phyloP scores from a whole-genome alignment of 2,113 vertebrate species.

The Illadopsis cleaveri region DNA sequence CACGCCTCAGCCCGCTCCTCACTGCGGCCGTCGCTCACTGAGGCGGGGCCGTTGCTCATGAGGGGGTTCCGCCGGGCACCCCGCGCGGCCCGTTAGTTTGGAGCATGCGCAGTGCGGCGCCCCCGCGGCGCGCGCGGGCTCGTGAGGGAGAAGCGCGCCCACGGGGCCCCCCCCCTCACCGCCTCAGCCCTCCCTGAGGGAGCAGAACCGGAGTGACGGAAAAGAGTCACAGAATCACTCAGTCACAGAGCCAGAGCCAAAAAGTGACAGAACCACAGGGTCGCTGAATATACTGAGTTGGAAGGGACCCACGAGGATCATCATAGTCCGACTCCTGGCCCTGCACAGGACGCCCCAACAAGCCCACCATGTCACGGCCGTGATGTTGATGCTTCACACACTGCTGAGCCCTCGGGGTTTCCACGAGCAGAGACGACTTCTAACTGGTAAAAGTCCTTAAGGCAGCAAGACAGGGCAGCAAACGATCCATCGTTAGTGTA shows the following conservation, averaged over 20 bases:
- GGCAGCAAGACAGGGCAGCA: neutral
- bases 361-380: too few species aligned
- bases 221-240: too few species aligned
- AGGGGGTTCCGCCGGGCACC: neutral
- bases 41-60: neutral
- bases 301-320: neutral
- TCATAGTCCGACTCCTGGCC: too few species aligned
- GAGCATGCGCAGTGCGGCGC: neutral
- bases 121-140: neutral
- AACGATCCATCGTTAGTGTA: neutral
- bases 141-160: neutral
- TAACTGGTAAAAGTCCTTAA: neutral
- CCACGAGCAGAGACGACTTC: fast-evolving
- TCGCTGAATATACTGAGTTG: neutral
- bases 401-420: neutral
- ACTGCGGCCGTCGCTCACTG: neutral
- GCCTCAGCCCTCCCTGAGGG: neutral
- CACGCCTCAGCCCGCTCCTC: neutral
- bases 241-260: neutral
- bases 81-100: neutral
- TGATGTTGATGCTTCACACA: neutral
- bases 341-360: neutral
- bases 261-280: neutral
- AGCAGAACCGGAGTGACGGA: fast-evolving
- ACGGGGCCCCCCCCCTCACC: fast-evolving